These are phyloP conservation scores for Montipora efflorescens DNA, from an alignment of 64 coral and sea anemone species.

Conservation along the genomic window DNA sequence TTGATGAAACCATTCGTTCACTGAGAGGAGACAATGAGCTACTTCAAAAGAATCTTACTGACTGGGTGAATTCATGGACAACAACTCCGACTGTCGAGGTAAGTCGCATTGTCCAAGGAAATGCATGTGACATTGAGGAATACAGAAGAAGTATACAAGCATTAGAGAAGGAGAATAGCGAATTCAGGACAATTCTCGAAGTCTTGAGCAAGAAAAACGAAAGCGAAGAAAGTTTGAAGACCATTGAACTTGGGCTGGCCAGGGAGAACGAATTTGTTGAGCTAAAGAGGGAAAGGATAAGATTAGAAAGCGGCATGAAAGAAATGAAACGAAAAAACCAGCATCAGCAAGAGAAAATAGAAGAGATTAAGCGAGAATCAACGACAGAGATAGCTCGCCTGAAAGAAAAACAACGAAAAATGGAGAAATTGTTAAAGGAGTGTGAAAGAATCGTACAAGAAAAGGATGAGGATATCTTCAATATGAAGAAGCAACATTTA, in stretches of 20 bases:
- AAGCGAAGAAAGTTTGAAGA: slow-evolving; percentile 50
- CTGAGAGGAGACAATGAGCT: slow-evolving; percentile 54
- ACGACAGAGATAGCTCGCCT: slow-evolving; percentile 67
- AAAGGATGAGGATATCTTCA: slow-evolving; percentile 65
- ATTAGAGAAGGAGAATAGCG: slow-evolving; percentile 85
- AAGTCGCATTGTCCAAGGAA: neutral
- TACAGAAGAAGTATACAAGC: slow-evolving; percentile 75
- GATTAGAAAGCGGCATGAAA: slow-evolving; percentile 61
- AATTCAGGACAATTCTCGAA: slow-evolving; percentile 87
- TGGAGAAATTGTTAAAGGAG: slow-evolving; percentile 78
- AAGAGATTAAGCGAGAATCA: slow-evolving; percentile 82
- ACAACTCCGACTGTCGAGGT: neutral
- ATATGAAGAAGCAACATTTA: slow-evolving; percentile 67
- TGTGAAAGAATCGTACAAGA: slow-evolving; percentile 58
- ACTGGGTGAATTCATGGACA: slow-evolving; percentile 42
- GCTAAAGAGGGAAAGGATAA: slow-evolving; percentile 70
- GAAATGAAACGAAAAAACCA: slow-evolving; percentile 76
- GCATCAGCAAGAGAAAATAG: slow-evolving; percentile 85
- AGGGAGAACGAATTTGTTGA: slow-evolving; percentile 80
- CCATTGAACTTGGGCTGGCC: slow-evolving; percentile 67
- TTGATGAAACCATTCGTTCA: slow-evolving; percentile 63
- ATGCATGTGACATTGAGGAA: slow-evolving; percentile 43
- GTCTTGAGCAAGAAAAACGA: slow-evolving; percentile 71
- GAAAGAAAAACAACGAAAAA: slow-evolving; percentile 82
- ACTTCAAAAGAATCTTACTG: slow-evolving; percentile 51